phyloP scores from a whole-genome alignment of 1,140 invertebrate genomes.

The Drosophila punjabiensis region DNA sequence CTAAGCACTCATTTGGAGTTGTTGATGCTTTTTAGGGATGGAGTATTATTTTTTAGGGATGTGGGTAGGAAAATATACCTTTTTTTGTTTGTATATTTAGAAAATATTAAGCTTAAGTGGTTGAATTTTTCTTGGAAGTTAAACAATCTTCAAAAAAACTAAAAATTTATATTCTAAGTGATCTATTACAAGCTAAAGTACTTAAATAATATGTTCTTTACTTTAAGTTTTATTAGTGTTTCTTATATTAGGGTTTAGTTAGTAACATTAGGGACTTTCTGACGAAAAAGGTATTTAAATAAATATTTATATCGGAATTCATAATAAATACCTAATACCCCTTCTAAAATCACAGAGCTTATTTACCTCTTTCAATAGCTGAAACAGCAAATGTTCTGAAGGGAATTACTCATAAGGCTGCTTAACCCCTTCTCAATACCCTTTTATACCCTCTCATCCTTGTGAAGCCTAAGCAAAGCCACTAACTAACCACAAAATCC shows the following conservation, averaged over 20 bases:
- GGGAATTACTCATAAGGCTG: slow-evolving; percentile 19
- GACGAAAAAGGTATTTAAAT: too few species aligned
- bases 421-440: slow-evolving; percentile 30
- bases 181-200: background rate
- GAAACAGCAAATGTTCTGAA: slow-evolving; percentile 1
- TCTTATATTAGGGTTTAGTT: background rate
- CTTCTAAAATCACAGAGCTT: background rate
- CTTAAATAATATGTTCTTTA: background rate
- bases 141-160: background rate
- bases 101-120: background rate
- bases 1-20: slow-evolving; percentile 5
- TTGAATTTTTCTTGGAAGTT: background rate
- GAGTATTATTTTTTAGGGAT: background rate
- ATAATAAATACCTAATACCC: background rate
- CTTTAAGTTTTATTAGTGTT: background rate
- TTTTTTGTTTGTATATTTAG: background rate
- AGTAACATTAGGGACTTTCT: background rate
- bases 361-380: slow-evolving; percentile 1
- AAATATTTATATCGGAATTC: background rate
- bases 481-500: slow-evolving; percentile 77
- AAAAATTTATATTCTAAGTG: background rate
- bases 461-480: slow-evolving; percentile 45
- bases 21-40: background rate
- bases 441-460: background rate
- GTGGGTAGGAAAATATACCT: background rate